Percentiles rank a stretch among this genome's conserved stretches.
These are phyloP conservation scores for Platyrinchus mystaceus DNA, from an alignment of 2,797 vertebrate species.

Conservation along the genomic window DNA sequence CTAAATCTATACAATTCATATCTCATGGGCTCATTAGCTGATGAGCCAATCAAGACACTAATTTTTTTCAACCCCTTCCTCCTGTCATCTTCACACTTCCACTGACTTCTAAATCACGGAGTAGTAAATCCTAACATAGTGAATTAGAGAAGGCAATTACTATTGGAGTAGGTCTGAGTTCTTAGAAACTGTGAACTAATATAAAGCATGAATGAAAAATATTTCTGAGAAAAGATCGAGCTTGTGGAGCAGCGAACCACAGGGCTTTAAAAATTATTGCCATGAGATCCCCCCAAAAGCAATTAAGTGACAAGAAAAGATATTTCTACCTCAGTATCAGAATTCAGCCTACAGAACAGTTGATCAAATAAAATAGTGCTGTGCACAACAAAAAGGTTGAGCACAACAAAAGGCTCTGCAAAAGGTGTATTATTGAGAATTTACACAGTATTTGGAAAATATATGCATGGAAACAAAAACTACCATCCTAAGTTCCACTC, in stretches of 20 bases:
- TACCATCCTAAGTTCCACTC: background rate
- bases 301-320: background rate
- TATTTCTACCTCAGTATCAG: background rate
- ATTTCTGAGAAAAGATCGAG: background rate
- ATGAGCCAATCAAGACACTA: background rate
- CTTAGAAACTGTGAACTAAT: background rate
- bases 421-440: accelerated
- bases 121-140: background rate
- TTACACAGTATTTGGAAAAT: background rate
- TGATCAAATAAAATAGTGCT: background rate
- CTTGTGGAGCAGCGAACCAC: background rate
- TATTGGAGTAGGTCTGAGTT: background rate
- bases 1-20: background rate
- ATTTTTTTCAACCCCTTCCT: background rate
- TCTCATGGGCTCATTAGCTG: background rate
- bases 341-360: background rate
- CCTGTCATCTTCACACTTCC: background rate
- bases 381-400: background rate
- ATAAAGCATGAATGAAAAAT: background rate
- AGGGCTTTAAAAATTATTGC: background rate
- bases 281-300: background rate
- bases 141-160: background rate
- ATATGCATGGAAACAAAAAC: background rate
- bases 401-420: background rate
- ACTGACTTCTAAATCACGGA: background rate